Base-by-base conservation (phyloP, 1,140 invertebrate genomes). In the Nixonia krombeini region DNA sequence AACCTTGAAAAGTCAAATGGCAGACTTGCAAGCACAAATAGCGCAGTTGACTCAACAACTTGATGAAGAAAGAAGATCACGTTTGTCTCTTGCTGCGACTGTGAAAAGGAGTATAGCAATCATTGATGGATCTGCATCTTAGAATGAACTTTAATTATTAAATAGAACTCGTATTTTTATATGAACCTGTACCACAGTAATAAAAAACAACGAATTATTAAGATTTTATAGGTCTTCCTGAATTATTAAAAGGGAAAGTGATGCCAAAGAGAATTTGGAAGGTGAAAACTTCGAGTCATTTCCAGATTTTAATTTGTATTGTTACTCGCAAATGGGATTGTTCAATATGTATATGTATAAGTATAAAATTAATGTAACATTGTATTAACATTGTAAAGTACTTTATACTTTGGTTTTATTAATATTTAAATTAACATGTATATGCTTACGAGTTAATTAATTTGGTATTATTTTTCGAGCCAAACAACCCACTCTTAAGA, bases 1-100 rank as follows among this genome's bases (percentile, higher is more conserved):
- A 79, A 86, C 88, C 38, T 71, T 92, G 45, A 90, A 89, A 74
- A 88, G 87, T 72, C 88, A 91, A 81, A 85, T 92, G 45, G 82
- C 84, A 25, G 85, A 88, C 37, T 72, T 92, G 46, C 85, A 88
- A 70, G 82, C 59, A 72, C 87, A 84, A 78, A 83, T 87, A 45
- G 70, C 78, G 25, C 72, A 82, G 35, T 61, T 87, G 9, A 82
- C 80, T 9, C 74, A 75, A 46, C 83, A 87, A 44, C 61, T 89
- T 13, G 84, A 87, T 4, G 86, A 87, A 31, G 87, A 88, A 47
- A 81, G 81, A 57, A 80, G 78, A 58, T 85, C 83, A 15, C 74
- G 87, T 40, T 75, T 83, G 49, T 80, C 82, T 17, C 76, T 88
- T 45, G 80, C 82, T 40, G 80, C 80, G 46, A 79, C 78, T 1